A percentile compares a stretch with the other conserved stretches of the same genome.
These are phyloP conservation scores for Conopomorpha cramerella DNA, from an alignment of 1,140 invertebrate species.

Conservation along the genomic window DNA sequence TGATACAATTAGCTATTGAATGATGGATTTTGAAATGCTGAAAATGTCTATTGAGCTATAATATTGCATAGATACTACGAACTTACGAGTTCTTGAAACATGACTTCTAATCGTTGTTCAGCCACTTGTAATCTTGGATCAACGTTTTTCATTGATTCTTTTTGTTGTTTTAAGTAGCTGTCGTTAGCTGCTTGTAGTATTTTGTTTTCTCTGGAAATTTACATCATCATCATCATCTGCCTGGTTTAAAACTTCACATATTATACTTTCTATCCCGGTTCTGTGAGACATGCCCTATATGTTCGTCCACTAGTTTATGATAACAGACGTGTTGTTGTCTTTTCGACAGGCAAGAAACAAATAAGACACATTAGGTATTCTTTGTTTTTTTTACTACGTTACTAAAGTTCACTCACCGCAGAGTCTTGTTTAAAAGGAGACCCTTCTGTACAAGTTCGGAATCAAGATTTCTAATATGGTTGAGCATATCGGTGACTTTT, in stretches of 20 bases:
- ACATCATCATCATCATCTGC: no score
- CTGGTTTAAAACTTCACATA: conserved; percentile 6
- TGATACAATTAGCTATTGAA: no score
- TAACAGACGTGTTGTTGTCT: no score
- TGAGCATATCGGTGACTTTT: conserved; percentile 52
- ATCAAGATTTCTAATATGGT: conserved; percentile 47
- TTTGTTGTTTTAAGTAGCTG: conserved; percentile 37
- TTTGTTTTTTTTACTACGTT: no score
- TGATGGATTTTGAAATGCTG: no score
- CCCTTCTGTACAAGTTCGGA: conserved; percentile 51
- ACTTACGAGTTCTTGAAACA: conserved; percentile 54
- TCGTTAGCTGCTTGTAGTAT: conserved; percentile 56
- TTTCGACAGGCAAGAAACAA: no score
- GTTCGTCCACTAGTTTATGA: no score
- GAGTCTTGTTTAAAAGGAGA: conserved; percentile 50
- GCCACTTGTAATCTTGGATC: conserved; percentile 47
- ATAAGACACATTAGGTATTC: no score
- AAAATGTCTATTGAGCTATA: no score
- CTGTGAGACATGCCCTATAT: no score
- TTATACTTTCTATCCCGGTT: no score
- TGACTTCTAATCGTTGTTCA: conserved; percentile 55
- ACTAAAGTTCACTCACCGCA: no score
- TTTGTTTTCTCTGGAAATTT: conserved; percentile 54
- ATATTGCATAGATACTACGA: conserved; percentile 5
- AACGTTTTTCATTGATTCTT: conserved; percentile 32